Base-by-base conservation (phyloP, 2,113 vertebrate species). In the Xenus cinereus region DNA sequence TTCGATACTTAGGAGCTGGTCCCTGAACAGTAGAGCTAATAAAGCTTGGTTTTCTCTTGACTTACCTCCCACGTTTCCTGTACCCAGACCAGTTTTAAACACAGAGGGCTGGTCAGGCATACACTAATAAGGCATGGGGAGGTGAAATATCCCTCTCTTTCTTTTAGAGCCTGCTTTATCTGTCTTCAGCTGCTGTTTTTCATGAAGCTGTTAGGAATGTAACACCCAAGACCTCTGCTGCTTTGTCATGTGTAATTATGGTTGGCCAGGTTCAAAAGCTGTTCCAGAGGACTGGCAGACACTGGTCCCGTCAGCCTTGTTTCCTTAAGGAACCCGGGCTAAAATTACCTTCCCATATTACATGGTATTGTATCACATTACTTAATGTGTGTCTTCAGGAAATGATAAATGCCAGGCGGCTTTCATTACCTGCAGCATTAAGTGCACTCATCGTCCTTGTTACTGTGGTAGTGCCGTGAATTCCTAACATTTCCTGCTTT, bases 51-150 rank as follows among this genome's bases (percentile, higher is more conserved):
- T 12, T 32, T 2, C 4, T 66, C 46, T 30, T 32, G 39, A 4
- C 32, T 45, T 11, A 19, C 30, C 21, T 78, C 21, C 62, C 7
- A 0, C 17, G 14, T 24, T 76, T 68, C 24, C 35, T 43, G 14
- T 45, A 17, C 54, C 37, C 64, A 74, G 39, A 26, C 17, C 26
- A 37, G 26, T 28, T 4, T 14, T 53, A 66, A 87, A 32, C 15
- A 6, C 45, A 27, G 22, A 3, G 0, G 33, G 15, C 2, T 50
- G 43, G 19, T n/a, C 30, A 62, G 56, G 19, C 2, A 14, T 9
- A 23, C 2, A 1, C 26, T 18, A 56, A 23, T 6, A 18, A 43
- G 35, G 26, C 43, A 6, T 16, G 53, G 30, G 14, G 51, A 7
- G 37, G 14, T 54, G 28, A 84, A 64, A 11, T 16, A 32, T 9